phyloP scores from a whole-genome alignment of 1,140 invertebrate species.

The Delia radicum region DNA sequence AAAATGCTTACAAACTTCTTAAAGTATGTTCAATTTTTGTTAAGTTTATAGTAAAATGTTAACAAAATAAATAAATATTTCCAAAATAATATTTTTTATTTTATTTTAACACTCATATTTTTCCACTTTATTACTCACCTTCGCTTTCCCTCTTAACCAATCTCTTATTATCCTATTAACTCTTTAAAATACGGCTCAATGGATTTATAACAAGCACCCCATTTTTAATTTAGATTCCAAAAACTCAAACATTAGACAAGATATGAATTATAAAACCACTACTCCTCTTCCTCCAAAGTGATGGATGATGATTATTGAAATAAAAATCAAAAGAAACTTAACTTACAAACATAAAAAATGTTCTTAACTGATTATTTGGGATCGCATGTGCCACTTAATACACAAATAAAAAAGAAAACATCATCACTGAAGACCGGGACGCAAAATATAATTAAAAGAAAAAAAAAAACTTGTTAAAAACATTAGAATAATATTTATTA shows the following conservation, averaged over 20 bases:
- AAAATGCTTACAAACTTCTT: too few species aligned
- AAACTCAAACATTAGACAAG: conserved; percentile 22
- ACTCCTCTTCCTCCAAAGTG: background rate
- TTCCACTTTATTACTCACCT: background rate
- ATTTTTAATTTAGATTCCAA: conserved; percentile 24
- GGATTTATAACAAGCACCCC: conserved; percentile 22
- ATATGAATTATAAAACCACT: background rate
- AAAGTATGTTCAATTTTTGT: too few species aligned
- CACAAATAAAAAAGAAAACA: background rate
- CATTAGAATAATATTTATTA: background rate
- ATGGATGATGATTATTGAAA: background rate
- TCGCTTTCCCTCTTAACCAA: background rate
- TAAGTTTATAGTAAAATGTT: too few species aligned
- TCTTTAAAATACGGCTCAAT: conserved; percentile 6
- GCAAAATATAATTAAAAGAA: background rate
- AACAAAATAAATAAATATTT: too few species aligned
- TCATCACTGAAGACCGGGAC: background rate
- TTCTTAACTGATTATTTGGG: background rate
- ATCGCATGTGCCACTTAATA: background rate
- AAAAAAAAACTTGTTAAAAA: background rate
- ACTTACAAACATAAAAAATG: background rate
- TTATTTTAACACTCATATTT: too few species aligned
- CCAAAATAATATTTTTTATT: too few species aligned
- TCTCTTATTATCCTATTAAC: background rate
- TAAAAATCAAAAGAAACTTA: background rate